Conservation (phyloP, 2,888 invertebrate species). For the Ophion ellenae region DNA sequence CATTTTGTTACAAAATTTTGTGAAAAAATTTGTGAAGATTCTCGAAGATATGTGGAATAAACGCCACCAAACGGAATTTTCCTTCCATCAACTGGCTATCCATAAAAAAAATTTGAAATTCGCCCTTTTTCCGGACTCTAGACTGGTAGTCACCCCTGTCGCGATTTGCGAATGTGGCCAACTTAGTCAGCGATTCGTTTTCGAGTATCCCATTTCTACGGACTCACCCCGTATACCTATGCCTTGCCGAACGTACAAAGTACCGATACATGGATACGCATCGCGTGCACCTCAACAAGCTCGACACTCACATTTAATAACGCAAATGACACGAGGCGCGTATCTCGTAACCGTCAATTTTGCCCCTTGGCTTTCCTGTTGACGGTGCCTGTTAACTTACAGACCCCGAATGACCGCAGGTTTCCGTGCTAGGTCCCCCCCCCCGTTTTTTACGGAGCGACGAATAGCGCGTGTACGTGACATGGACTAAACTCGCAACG, state of each 20-base stretch:
- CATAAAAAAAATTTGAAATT: no score
- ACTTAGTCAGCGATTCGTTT: background rate
- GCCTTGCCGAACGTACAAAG: background rate
- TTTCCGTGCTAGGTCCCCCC: conserved; percentile 26
- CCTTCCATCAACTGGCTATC: no score
- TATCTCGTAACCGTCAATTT: conserved; percentile 34
- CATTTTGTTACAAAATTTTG: no score
- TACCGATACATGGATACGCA: background rate
- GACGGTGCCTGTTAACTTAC: conserved; percentile 26
- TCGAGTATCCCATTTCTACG: background rate
- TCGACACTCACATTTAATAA: conserved; percentile 48
- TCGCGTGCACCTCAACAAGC: conserved; percentile 35
- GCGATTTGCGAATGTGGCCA: no score
- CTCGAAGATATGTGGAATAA: no score
- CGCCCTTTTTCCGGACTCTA: no score
- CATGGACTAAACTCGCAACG: background rate
- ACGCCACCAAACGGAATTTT: no score
- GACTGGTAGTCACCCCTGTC: no score
- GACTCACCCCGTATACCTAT: background rate
- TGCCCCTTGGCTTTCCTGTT: background rate
- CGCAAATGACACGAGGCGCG: conserved; percentile 25
- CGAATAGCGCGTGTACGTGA: background rate
- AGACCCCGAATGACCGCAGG: conserved; percentile 19
- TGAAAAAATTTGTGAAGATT: no score
- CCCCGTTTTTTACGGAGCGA: background rate